Evolutionary conservation across 2,113 vertebrate genomes (phyloP).

Genomic region (Cephalopholis sonnerati): DNA sequence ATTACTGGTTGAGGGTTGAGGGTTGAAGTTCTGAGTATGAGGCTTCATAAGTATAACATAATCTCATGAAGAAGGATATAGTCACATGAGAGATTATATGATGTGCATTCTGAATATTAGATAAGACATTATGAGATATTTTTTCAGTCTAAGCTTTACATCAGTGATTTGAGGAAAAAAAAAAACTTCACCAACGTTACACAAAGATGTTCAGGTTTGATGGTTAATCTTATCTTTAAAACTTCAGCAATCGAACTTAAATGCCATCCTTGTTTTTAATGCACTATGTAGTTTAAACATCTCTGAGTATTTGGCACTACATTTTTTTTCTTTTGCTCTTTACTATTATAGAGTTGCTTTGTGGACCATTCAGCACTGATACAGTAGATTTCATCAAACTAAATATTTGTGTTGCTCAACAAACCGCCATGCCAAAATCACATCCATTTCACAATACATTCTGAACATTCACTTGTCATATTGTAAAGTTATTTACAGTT

Average conservation of each 20-base stretch:
- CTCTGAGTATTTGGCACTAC: too few relatives aligned
- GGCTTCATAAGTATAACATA: background rate
- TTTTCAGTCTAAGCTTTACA: background rate
- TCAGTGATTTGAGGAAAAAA: background rate
- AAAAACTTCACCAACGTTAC: background rate
- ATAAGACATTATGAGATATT: background rate
- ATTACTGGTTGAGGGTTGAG: background rate
- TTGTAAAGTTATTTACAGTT: background rate
- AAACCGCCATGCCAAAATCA: background rate
- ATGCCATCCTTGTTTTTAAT: background rate
- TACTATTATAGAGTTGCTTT: background rate
- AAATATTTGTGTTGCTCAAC: background rate
- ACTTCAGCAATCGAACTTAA: background rate
- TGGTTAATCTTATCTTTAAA: conserved; percentile 2
- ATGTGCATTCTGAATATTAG: conserved; percentile 14
- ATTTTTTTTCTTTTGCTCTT: background rate
- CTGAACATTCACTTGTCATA: background rate
- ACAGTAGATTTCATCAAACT: background rate
- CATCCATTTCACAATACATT: background rate
- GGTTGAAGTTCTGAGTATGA: background rate
- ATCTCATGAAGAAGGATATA: background rate
- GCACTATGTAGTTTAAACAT: background rate
- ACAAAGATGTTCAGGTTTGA: background rate
- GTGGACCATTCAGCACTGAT: background rate
- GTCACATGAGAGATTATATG: background rate